A percentile compares a stretch with the other conserved stretches of the same genome.
These are phyloP conservation scores for Nicator chloris DNA, from an alignment of 2,113 vertebrate species.

Conservation along the genomic window DNA sequence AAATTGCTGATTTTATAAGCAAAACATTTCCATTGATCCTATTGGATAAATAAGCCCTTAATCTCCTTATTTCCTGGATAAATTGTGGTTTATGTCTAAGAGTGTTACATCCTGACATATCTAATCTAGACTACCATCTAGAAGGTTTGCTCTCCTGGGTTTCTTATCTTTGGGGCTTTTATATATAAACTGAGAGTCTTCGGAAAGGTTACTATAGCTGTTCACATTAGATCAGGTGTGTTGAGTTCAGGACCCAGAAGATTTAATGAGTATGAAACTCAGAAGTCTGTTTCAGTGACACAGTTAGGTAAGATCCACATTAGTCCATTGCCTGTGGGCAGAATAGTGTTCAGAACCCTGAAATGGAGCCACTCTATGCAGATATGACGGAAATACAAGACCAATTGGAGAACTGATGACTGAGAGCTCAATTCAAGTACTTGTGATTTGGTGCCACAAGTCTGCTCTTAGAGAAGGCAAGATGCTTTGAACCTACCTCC, in stretches of 20 bases:
- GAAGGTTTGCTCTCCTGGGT: neutral
- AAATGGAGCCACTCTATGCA: neutral
- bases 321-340: neutral
- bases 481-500: neutral
- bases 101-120: accelerated
- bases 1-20: neutral
- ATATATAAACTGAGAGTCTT: neutral
- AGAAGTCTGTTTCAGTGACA: neutral
- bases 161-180: neutral
- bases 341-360: neutral
- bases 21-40: neutral
- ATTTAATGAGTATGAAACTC: neutral
- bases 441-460: neutral
- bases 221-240: neutral
- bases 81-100: neutral
- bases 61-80: neutral
- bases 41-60: neutral
- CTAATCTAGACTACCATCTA: no score
- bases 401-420: neutral
- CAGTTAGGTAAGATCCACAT: neutral
- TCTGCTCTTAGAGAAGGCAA: neutral
- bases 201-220: neutral
- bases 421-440: neutral
- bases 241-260: neutral
- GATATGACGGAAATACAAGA: neutral